These are phyloP conservation scores for Mythimna ferrago DNA, from an alignment of 2,888 invertebrate species.

Conservation along the genomic window DNA sequence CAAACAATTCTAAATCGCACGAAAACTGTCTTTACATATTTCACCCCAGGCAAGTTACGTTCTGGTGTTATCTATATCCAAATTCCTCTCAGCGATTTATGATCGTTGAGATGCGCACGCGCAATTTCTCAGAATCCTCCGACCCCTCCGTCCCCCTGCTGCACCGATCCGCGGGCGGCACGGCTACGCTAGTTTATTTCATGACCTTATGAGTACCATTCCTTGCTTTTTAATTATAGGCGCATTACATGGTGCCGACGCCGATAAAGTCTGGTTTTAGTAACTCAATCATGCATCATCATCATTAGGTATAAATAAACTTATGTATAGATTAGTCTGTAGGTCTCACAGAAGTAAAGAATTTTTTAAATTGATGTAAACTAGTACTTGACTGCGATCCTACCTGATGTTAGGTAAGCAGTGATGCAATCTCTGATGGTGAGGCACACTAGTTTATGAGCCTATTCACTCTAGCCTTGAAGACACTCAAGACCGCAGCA, in stretches of 20 bases:
- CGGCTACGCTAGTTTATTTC: slow-evolving; percentile 74
- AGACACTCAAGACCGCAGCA: too few relatives aligned
- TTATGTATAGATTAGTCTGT: slow-evolving; percentile 15
- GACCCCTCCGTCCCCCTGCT: slow-evolving; percentile 25
- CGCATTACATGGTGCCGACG: slow-evolving; percentile 53
- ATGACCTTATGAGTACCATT: slow-evolving; percentile 66
- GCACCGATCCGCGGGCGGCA: slow-evolving; percentile 48
- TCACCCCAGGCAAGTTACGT: slow-evolving; percentile 60
- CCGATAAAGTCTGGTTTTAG: slow-evolving; percentile 37
- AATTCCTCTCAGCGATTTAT: slow-evolving; percentile 76
- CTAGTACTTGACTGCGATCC: too few relatives aligned
- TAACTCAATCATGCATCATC: slow-evolving; percentile 37
- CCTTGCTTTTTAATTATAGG: slow-evolving; percentile 56
- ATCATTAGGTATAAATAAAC: slow-evolving; percentile 3
- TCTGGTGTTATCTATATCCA: slow-evolving; percentile 72
- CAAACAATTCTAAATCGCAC: not conserved
- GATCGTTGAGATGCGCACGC: slow-evolving; percentile 73
- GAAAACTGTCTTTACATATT: slow-evolving; percentile 1
- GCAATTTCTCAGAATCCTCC: slow-evolving; percentile 72
- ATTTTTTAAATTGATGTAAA: too few relatives aligned
- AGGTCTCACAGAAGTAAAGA: not conserved
- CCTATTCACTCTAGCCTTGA: too few relatives aligned
- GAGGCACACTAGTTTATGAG: too few relatives aligned
- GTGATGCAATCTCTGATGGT: too few relatives aligned
- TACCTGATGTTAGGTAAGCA: too few relatives aligned